phyloP scores from a whole-genome alignment of 1,140 invertebrate species.

The Bombus cullumanus region DNA sequence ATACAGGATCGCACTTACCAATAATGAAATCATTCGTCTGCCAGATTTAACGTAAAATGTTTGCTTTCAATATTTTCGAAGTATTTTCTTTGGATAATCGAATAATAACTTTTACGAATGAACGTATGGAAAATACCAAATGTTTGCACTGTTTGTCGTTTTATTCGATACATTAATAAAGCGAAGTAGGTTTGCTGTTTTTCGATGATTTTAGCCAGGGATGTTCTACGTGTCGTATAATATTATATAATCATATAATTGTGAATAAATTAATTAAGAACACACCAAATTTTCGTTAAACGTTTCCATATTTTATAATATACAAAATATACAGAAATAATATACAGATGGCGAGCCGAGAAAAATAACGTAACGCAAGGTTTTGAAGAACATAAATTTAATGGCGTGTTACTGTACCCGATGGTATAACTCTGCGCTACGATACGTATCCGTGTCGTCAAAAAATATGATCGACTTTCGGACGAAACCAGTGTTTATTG shows the following conservation, averaged over 20 bases:
- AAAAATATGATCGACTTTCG: neutral
- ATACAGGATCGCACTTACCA: too few species aligned
- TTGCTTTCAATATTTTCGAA: neutral
- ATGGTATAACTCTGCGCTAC: neutral
- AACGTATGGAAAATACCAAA: too few species aligned
- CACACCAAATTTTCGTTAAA: too few species aligned
- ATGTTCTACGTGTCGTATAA: too few species aligned
- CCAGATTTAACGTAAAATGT: neutral
- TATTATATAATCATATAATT: too few species aligned
- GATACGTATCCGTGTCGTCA: too few species aligned
- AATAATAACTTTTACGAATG: neutral
- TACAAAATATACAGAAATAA: too few species aligned
- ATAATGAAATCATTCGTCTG: neutral
- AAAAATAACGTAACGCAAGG: too few species aligned
- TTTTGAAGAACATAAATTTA: neutral
- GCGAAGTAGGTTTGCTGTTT: neutral
- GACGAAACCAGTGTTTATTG: too few species aligned
- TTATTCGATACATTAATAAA: neutral
- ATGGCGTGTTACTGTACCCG: neutral
- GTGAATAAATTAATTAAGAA: too few species aligned
- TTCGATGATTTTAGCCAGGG: too few species aligned
- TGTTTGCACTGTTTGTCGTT: neutral
- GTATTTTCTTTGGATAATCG: neutral
- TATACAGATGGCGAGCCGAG: too few species aligned
- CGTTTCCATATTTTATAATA: neutral